Conservation (phyloP, 2,888 invertebrate species). For the Acrobasis consociella region DNA sequence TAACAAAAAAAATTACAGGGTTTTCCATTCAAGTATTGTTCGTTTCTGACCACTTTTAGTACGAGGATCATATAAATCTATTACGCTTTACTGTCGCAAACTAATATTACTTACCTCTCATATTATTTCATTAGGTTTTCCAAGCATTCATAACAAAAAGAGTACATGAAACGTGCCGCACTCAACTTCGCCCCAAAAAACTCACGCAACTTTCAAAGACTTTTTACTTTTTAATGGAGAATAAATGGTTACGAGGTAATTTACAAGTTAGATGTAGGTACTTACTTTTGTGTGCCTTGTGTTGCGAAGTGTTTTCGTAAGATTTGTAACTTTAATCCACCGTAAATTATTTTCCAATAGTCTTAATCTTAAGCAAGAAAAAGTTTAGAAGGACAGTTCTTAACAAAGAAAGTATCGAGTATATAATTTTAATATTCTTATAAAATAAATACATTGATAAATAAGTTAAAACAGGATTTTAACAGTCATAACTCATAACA, state of each 20-base stretch:
- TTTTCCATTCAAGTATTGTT: too few species aligned
- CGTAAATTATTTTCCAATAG: neutral
- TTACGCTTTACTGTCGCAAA: constrained; percentile 45
- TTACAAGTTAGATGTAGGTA: neutral
- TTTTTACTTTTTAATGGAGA: constrained; percentile 2
- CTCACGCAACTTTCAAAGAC: constrained; percentile 1
- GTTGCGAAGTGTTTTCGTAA: neutral
- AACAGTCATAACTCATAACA: too few species aligned
- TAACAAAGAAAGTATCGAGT: neutral
- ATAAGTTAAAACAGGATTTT: too few species aligned
- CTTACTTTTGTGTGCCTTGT: neutral
- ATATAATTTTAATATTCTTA: neutral
- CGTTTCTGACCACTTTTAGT: too few species aligned
- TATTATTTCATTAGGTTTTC: constrained; percentile 39
- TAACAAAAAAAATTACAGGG: too few species aligned
- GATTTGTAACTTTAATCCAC: neutral
- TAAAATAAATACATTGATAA: too few species aligned
- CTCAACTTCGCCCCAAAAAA: neutral
- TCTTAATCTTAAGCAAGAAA: neutral
- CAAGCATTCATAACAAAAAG: constrained; percentile 34
- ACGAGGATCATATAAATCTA: too few species aligned
- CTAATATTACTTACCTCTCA: constrained; percentile 51
- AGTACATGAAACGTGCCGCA: neutral
- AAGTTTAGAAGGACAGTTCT: neutral
- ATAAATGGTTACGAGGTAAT: constrained; percentile 3